phyloP scores from a whole-genome alignment of 2,797 vertebrate genomes.

The Serranus cabrilla region DNA sequence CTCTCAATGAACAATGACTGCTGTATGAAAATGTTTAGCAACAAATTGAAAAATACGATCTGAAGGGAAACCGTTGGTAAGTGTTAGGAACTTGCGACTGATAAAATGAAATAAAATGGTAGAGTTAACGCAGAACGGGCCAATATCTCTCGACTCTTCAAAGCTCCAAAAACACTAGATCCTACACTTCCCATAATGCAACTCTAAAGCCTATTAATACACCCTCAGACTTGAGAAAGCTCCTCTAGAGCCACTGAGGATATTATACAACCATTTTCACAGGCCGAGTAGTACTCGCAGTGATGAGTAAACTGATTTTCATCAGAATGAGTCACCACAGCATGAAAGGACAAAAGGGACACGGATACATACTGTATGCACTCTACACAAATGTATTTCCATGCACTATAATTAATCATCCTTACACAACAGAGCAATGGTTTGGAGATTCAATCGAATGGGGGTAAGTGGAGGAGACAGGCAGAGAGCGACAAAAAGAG shows the following conservation, averaged over 20 bases:
- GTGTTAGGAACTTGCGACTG: neutral
- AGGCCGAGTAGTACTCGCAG: neutral
- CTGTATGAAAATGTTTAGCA: slow-evolving; percentile 2
- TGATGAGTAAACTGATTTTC: slow-evolving; percentile 29
- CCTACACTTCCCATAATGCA: slow-evolving; percentile 10
- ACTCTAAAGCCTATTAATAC: neutral
- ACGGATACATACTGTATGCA: slow-evolving; percentile 15
- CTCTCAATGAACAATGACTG: slow-evolving; percentile 15
- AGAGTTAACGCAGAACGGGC: neutral
- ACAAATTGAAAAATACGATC: neutral
- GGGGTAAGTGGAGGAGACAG: slow-evolving; percentile 44
- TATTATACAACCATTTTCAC: slow-evolving; percentile 21
- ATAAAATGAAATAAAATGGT: neutral
- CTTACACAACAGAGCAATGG: slow-evolving; percentile 10
- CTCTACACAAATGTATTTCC: slow-evolving; percentile 23
- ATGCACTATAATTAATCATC: slow-evolving; percentile 40
- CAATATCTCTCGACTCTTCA: neutral
- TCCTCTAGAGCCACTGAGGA: slow-evolving; percentile 5
- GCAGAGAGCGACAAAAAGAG: slow-evolving; percentile 47
- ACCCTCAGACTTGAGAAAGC: neutral
- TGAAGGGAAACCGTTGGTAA: too few species aligned
- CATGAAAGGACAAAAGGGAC: slow-evolving; percentile 26
- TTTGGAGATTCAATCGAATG: slow-evolving; percentile 34
- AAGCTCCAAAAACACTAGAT: neutral
- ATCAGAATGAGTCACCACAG: slow-evolving; percentile 29